phyloP scores from a whole-genome alignment of 1,140 invertebrate species.

The Phymorhynchus buccinoides region DNA sequence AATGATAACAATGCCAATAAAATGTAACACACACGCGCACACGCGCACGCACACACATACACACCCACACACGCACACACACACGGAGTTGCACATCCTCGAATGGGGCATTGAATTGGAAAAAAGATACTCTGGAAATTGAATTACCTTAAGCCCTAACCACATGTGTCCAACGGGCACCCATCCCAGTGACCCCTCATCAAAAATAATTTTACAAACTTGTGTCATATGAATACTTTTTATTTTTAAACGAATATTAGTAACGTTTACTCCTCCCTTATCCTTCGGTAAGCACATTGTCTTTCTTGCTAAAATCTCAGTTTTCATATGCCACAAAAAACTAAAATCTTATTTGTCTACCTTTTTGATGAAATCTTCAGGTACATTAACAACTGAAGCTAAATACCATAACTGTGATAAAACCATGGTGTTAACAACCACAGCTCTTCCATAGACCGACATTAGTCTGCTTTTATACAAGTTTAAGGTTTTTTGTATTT shows the following conservation, averaged over 20 bases:
- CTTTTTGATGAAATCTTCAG: neutral
- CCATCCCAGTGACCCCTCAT: neutral
- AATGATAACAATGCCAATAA: no score
- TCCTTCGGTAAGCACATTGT: neutral
- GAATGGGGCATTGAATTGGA: neutral
- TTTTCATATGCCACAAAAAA: neutral
- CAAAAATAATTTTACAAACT: neutral
- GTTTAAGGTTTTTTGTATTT: neutral
- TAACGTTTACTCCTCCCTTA: neutral
- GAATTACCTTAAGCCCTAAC: neutral
- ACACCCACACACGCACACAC: no score
- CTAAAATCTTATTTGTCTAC: neutral
- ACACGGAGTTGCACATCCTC: no score
- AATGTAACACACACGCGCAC: no score
- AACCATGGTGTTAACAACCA: slow-evolving; percentile 46
- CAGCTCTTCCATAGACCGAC: slow-evolving; percentile 49
- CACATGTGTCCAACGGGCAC: neutral
- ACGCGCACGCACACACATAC: no score
- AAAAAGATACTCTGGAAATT: neutral
- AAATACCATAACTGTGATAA: slow-evolving; percentile 52
- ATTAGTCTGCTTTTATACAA: slow-evolving; percentile 31
- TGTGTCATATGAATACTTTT: neutral
- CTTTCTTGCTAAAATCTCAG: neutral
- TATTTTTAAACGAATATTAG: neutral
- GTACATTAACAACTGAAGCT: slow-evolving; percentile 26